A percentile compares a stretch with the other conserved stretches of the same genome.
Conservation (phyloP, 2,797 vertebrate species). For the Todus mexicanus region DNA sequence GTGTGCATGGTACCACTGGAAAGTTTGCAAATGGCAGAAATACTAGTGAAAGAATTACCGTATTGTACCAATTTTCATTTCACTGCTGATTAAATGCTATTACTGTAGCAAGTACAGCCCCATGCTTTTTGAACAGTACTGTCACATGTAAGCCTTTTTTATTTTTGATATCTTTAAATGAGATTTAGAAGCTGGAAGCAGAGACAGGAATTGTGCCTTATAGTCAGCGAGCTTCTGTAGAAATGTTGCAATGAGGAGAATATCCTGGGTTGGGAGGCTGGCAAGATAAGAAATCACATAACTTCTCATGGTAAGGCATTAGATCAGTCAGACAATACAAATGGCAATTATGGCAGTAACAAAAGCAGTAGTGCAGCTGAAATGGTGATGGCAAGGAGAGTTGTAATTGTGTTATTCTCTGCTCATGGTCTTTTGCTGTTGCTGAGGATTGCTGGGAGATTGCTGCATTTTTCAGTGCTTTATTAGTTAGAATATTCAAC, state of each 20-base stretch:
- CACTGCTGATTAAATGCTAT: background rate
- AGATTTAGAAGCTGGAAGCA: conserved; percentile 26
- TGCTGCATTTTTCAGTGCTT: background rate
- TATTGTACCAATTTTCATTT: background rate
- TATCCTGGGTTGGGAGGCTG: background rate
- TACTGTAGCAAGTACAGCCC: background rate
- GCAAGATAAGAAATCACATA: background rate
- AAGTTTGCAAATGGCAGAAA: background rate
- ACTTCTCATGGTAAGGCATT: background rate
- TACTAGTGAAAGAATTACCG: background rate
- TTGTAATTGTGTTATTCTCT: background rate
- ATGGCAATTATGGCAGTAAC: background rate
- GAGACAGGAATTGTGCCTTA: background rate
- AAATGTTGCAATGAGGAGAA: background rate
- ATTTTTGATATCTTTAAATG: conserved; percentile 52
- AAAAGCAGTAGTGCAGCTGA: background rate
- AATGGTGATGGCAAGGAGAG: background rate
- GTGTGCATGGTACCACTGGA: background rate
- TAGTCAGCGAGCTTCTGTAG: conserved; percentile 1
- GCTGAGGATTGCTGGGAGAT: background rate
- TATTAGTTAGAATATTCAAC: background rate
- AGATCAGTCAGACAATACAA: background rate
- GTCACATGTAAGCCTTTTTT: background rate
- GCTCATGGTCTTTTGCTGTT: background rate
- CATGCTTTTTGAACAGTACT: background rate